phyloP scores from a whole-genome alignment of 2,113 vertebrate species.

The Edolisoma coerulescens region DNA sequence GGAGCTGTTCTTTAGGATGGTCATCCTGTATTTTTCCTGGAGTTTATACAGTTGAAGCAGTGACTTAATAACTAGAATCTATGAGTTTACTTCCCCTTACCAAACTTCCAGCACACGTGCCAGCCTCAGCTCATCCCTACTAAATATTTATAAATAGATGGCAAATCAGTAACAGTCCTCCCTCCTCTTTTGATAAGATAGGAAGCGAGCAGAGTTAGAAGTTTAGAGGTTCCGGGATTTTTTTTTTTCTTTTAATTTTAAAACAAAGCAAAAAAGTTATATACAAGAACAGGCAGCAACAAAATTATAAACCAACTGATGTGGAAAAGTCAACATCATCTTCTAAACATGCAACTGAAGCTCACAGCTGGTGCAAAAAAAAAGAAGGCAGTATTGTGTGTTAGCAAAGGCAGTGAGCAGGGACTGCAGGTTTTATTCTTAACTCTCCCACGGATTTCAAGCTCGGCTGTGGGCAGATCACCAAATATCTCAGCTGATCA shows the following conservation, averaged over 20 bases:
- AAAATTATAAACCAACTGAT: not conserved
- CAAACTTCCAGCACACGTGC: not conserved
- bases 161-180: not conserved
- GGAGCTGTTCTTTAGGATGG: not conserved
- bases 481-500: conserved; percentile 62
- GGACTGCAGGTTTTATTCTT: not conserved
- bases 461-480: not conserved
- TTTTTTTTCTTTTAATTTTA: not conserved
- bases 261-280: not conserved
- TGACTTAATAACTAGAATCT: not conserved
- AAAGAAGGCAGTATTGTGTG: not conserved
- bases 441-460: conserved; percentile 35
- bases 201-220: not conserved
- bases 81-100: not conserved
- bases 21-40: not conserved
- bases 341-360: not conserved
- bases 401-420: not conserved
- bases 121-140: not conserved
- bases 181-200: not conserved
- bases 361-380: not conserved
- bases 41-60: not conserved
- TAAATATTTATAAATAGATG: not conserved
- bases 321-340: not conserved
- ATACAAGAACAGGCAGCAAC: not conserved
- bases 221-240: not conserved